Percentiles rank a stretch among this genome's conserved stretches.
Evolutionary conservation across 2,797 vertebrate species (phyloP).

Genomic region (Phrynocephalus forsythii): DNA sequence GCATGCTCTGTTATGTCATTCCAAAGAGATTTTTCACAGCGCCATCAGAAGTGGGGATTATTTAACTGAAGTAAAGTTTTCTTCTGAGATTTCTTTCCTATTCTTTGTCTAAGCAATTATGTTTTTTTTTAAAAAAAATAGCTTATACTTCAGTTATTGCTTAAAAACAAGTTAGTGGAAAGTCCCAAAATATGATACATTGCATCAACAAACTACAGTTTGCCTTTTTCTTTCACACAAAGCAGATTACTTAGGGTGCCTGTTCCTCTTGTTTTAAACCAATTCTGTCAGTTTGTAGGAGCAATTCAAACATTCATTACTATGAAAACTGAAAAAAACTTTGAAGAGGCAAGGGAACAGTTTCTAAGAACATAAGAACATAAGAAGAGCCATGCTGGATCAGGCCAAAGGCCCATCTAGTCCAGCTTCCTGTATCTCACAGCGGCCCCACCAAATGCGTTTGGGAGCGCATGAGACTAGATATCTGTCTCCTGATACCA

Average conservation of each 20-base stretch:
- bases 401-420: no score
- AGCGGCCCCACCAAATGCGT: no score
- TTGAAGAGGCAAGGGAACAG: not conserved
- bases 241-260: not conserved
- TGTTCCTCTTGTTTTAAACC: not conserved
- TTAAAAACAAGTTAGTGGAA: not conserved
- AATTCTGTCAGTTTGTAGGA: not conserved
- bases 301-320: slow-evolving; percentile 8
- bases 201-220: not conserved
- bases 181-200: not conserved
- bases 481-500: no score
- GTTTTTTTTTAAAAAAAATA: slow-evolving; percentile 9
- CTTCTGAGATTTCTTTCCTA: not conserved
- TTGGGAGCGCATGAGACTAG: no score
- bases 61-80: not conserved
- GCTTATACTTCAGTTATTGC: not conserved
- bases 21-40: not conserved
- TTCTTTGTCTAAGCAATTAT: not conserved
- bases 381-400: no score
- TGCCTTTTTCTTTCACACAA: not conserved
- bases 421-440: no score
- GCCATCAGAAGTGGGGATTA: not conserved
- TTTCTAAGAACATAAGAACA: no score
- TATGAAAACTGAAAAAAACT: slow-evolving; percentile 17
- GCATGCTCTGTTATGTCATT: not conserved